Conservation (phyloP, 2,113 vertebrate species). For the Calidris pygmaea region DNA sequence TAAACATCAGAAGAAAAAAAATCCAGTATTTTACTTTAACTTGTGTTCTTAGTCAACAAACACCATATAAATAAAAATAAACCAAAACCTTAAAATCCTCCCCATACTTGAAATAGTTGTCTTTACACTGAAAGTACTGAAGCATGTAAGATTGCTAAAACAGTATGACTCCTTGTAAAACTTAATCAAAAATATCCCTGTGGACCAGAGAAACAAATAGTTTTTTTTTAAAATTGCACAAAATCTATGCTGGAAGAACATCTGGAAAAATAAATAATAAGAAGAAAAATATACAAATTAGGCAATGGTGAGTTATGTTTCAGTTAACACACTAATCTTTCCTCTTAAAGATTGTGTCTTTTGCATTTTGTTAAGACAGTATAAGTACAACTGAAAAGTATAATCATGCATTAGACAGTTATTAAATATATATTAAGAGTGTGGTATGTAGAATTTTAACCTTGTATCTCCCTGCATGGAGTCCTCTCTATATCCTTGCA, state of each 20-base stretch:
- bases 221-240: not conserved
- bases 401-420: not conserved
- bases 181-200: not conserved
- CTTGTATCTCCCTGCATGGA: not conserved
- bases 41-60: not conserved
- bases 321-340: not conserved
- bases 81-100: not conserved
- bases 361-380: not conserved
- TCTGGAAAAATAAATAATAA: not conserved
- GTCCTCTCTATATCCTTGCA: not conserved
- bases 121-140: not conserved
- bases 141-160: not conserved
- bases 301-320: not conserved
- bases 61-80: not conserved
- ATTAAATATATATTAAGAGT: not conserved
- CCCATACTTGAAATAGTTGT: not conserved
- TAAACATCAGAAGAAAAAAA: not conserved
- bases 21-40: not conserved
- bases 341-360: not conserved
- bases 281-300: not conserved
- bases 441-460: not conserved
- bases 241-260: not conserved
- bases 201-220: not conserved
- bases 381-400: not conserved
- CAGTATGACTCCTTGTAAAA: not conserved